Evolutionary conservation across 2,888 invertebrate genomes (phyloP).

Genomic region (Trichacis sp.): DNA sequence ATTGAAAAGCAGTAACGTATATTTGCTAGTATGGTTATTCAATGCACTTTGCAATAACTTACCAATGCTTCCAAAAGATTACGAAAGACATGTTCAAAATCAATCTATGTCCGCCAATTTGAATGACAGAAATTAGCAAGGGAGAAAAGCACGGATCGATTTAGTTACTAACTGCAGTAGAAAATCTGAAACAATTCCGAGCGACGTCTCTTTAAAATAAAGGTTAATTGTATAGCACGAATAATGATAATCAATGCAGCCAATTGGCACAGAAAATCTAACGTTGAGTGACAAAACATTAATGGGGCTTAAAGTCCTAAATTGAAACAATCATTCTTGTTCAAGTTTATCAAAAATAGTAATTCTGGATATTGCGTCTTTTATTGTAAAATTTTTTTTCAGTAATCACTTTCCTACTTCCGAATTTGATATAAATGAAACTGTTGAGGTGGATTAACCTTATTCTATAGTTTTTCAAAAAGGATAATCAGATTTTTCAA

Average conservation of each 20-base stretch:
- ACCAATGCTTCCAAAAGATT: constrained; percentile 36
- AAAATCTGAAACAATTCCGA: not conserved
- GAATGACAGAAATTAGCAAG: constrained; percentile 29
- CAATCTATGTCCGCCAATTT: constrained; percentile 19
- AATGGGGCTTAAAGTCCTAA: too few relatives aligned
- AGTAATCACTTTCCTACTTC: too few relatives aligned
- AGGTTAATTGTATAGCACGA: not conserved
- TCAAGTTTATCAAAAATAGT: too few relatives aligned
- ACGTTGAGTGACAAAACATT: not conserved
- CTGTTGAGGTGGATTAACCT: too few relatives aligned
- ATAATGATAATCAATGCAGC: not conserved
- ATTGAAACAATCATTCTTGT: too few relatives aligned
- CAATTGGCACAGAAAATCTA: not conserved
- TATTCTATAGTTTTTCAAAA: too few relatives aligned
- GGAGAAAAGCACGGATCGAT: constrained; percentile 14
- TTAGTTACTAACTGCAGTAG: not conserved
- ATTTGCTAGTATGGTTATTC: not conserved
- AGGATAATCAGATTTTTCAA: too few relatives aligned
- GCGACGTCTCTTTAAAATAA: not conserved
- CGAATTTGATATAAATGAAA: too few relatives aligned
- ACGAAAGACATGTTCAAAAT: constrained; percentile 25
- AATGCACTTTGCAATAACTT: constrained; percentile 38
- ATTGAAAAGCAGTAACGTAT: not conserved
- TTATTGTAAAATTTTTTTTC: too few relatives aligned
- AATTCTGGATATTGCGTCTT: too few relatives aligned